phyloP scores from a whole-genome alignment of 2,888 invertebrate genomes.

The Tetheella fluctuosa region DNA sequence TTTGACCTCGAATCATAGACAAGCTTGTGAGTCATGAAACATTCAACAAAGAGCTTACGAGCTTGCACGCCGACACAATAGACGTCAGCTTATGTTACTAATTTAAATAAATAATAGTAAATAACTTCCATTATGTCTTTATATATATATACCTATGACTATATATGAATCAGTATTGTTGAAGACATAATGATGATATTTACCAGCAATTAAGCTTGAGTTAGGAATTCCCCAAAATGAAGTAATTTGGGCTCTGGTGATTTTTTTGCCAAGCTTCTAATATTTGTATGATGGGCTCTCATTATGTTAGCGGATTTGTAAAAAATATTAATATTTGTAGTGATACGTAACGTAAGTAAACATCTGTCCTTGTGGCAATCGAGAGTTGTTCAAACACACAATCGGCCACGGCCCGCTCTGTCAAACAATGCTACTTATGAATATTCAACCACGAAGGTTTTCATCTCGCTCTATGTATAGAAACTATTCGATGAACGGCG shows the following conservation, averaged over 20 bases:
- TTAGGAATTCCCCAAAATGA: background rate
- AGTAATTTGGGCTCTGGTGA: background rate
- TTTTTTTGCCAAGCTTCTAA: background rate
- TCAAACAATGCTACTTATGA: slow-evolving; percentile 50
- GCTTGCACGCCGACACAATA: slow-evolving; percentile 24
- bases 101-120: background rate
- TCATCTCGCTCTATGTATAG: slow-evolving; percentile 33
- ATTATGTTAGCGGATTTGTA: background rate
- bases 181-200: too few relatives aligned
- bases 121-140: too few relatives aligned
- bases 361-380: slow-evolving; percentile 44
- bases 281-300: background rate
- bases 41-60: slow-evolving; percentile 45
- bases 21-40: slow-evolving; percentile 53
- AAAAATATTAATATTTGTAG: background rate
- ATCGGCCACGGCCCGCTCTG: slow-evolving; percentile 39
- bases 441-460: slow-evolving; percentile 50
- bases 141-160: too few relatives aligned
- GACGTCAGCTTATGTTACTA: background rate
- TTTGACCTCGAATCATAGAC: slow-evolving; percentile 59
- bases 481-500: slow-evolving; percentile 15
- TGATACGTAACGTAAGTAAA: slow-evolving; percentile 13
- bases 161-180: too few relatives aligned
- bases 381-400: slow-evolving; percentile 42
- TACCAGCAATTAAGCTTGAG: too few relatives aligned